Percentiles rank a stretch among this genome's conserved stretches.
Conservation (phyloP, 2,888 invertebrate species). For the Geophilus truncorum region DNA sequence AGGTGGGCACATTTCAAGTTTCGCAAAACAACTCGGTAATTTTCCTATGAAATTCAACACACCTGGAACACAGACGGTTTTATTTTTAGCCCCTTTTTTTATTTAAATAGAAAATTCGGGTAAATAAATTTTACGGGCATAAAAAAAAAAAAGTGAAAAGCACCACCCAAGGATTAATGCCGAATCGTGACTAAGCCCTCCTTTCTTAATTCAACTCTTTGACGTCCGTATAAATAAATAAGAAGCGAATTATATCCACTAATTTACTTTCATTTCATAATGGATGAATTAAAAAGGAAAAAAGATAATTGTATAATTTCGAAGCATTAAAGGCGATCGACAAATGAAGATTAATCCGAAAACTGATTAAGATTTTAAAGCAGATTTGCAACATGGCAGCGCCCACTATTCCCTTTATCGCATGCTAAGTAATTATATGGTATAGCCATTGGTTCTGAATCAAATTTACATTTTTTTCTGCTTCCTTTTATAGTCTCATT, state of each 20-base stretch:
- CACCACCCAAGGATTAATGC: neutral
- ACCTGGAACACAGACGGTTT: too few relatives aligned
- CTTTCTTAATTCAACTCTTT: neutral
- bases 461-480: neutral
- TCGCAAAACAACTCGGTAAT: neutral
- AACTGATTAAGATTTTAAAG: slow-evolving; percentile 1
- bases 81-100: too few relatives aligned
- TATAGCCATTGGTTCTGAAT: neutral
- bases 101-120: neutral
- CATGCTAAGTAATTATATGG: neutral
- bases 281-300: neutral
- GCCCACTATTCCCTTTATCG: neutral
- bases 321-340: neutral
- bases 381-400: neutral
- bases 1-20: neutral
- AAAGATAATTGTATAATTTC: neutral
- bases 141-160: neutral
- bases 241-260: neutral
- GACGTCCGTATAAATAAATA: neutral
- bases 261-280: neutral
- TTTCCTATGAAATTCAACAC: neutral
- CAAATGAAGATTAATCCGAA: slow-evolving; percentile 22
- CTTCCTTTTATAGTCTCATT: neutral
- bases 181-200: slow-evolving; percentile 12
- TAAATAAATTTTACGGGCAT: neutral